A percentile compares a stretch with the other conserved stretches of the same genome.
Evolutionary conservation across 2,113 vertebrate genomes (phyloP).

Genomic region (Hyla sarda): DNA sequence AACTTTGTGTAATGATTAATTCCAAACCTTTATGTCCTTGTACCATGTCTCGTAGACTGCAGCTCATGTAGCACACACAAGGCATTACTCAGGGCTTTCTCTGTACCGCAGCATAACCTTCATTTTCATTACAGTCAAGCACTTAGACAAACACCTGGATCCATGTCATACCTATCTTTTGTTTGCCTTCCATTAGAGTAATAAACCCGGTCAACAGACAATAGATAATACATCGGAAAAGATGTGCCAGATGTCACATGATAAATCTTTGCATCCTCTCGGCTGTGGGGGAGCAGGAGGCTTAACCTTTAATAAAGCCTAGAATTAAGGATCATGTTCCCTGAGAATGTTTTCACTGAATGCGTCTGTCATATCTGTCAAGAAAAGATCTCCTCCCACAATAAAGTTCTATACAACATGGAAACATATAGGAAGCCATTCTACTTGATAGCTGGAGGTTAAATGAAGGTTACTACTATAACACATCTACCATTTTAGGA

Average conservation of each 20-base stretch:
- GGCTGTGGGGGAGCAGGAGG: not conserved
- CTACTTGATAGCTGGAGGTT: not conserved
- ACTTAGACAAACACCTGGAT: constrained; percentile 20
- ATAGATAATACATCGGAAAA: not conserved
- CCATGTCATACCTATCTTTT: not conserved
- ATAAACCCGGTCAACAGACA: not conserved
- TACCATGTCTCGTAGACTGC: not conserved
- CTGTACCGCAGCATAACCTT: not conserved
- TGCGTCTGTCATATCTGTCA: not conserved
- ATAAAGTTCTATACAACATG: not conserved
- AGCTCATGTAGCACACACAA: not conserved
- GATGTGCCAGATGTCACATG: not conserved
- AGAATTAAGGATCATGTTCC: constrained; percentile 1
- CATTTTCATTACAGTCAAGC: constrained; percentile 1
- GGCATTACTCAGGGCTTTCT: constrained; percentile 26
- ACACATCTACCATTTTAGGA: not conserved
- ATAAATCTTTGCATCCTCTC: not conserved
- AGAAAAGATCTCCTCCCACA: not conserved
- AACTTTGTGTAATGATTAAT: not conserved
- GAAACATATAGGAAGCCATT: not conserved
- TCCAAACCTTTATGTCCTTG: not conserved
- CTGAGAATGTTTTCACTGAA: not conserved
- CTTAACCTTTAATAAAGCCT: not conserved
- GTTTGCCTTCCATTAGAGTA: constrained; percentile 30
- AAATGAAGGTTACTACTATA: not conserved